phyloP scores from a whole-genome alignment of 2,113 vertebrate genomes.

The Erpornis zantholeuca region DNA sequence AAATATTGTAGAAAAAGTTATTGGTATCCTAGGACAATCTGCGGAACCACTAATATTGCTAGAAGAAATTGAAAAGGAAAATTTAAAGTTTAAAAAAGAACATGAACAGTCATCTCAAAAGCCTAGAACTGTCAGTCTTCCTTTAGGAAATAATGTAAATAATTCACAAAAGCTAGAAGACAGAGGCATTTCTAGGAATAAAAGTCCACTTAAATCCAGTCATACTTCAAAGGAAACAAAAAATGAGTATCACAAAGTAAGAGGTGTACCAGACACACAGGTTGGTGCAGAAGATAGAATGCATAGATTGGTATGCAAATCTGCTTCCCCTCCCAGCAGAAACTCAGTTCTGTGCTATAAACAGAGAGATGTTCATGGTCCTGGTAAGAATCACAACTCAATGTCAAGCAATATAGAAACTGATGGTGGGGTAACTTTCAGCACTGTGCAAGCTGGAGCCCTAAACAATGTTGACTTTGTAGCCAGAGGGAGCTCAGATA shows the following conservation, averaged over 20 bases:
- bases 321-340: constrained; percentile 3
- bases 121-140: not conserved
- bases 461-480: constrained; percentile 75
- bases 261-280: not conserved
- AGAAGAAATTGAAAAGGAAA: constrained; percentile 91
- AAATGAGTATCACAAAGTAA: not conserved
- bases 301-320: not conserved
- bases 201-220: constrained; percentile 17
- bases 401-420: constrained; percentile 36
- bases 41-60: constrained; percentile 88
- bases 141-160: not conserved
- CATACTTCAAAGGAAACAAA: constrained; percentile 41
- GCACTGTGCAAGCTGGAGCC: not conserved
- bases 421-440: not conserved
- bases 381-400: not conserved
- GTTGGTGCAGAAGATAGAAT: constrained; percentile 36
- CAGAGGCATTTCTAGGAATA: not conserved
- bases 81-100: constrained; percentile 55
- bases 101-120: not conserved
- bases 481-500: constrained; percentile 78
- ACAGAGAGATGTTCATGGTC: not conserved
- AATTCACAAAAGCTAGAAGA: constrained; percentile 12
- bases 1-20: constrained; percentile 90
- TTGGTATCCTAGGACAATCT: constrained; percentile 82
- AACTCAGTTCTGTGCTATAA: not conserved